Evolutionary conservation across 2,113 vertebrate species (phyloP), one percentile per base, ranked within the genome.

Genomic region (Hippocampus guttulatus): DNA sequence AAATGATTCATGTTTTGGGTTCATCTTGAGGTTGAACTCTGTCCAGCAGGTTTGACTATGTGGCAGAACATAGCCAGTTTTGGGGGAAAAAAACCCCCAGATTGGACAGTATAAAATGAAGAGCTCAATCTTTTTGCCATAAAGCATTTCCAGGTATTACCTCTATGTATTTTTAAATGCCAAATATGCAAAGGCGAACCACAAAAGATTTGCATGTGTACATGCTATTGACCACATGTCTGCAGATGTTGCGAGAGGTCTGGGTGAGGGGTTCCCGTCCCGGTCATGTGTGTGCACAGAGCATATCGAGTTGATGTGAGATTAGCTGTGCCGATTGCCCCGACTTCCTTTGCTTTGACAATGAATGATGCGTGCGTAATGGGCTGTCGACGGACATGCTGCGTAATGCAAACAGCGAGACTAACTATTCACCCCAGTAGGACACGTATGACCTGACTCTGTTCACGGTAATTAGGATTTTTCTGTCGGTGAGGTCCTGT

Each of bases 321-420:
- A 61, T 61, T 33, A 18, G 27, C 58, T 20, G 58, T 33, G 58
- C 27, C 76, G 69, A 45, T 78, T 75, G 14, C 55, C 79, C 78
- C 65, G 67, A 67, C 75, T 70, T 74, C 71, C 69, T 64, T 73
- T 71, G 65, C 74, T 23, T 78, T 82, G 88, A 88, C 88, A 88
- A 76, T 88, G 88, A 91, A 78, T 60, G 85, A 91, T 89, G 87
- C 81, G 75, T 71, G 81, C 72, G 49, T 91, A 91, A 91, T 80
- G 88, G 90, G 87, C 85, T 88, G 87, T 76, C 77, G 88, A 91
- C 71, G 75, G 90, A 91, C 79, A 88, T 76, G 83, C 88, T 84
- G 76, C 86, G 86, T 88, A 88, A 88, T 87, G 83, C 86, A 85
- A 88, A 82, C 78, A 88, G 86, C 81, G 85, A 88, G 88, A 75